These are phyloP conservation scores for Littorina saxatilis DNA, from an alignment of 1,140 invertebrate species.

Conservation along the genomic window DNA sequence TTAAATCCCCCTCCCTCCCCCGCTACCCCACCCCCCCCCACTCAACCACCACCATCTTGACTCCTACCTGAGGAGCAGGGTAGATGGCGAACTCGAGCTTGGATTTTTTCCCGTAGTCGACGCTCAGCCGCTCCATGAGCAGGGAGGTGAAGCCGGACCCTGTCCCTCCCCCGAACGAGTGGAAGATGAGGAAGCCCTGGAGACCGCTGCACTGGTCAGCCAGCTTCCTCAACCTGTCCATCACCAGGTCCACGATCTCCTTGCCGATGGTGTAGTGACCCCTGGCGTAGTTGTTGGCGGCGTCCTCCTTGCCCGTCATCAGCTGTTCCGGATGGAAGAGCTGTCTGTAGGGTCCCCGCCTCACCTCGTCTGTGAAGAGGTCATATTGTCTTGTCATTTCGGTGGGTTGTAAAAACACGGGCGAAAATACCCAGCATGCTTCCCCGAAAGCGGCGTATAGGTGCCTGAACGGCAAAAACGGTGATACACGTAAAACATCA, in stretches of 20 bases:
- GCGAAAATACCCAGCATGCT: too few relatives aligned
- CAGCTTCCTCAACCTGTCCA: constrained; percentile 71
- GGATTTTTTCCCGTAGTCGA: constrained; percentile 93
- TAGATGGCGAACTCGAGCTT: constrained; percentile 93
- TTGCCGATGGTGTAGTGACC: constrained; percentile 75
- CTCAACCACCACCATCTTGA: too few relatives aligned
- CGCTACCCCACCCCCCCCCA: not conserved
- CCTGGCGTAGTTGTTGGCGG: constrained; percentile 79
- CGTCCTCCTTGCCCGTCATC: constrained; percentile 85
- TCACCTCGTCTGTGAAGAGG: constrained; percentile 66
- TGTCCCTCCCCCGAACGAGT: constrained; percentile 83
- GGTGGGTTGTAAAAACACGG: too few relatives aligned
- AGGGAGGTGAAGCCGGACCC: constrained; percentile 92
- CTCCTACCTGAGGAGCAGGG: constrained; percentile 86
- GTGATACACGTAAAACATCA: too few relatives aligned
- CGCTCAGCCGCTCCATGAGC: constrained; percentile 91
- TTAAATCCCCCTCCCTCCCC: too few relatives aligned
- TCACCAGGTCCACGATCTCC: constrained; percentile 74
- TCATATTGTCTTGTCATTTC: too few relatives aligned
- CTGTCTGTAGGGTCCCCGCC: constrained; percentile 54
- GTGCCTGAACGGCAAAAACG: too few relatives aligned
- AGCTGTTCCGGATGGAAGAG: constrained; percentile 53
- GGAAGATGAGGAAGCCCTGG: constrained; percentile 77
- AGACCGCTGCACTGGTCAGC: constrained; percentile 62
- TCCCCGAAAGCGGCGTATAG: too few relatives aligned